Evolutionary conservation across 2,113 vertebrate genomes (phyloP), one percentile per base, ranked within the genome.

Genomic region (Argyrosomus japonicus): DNA sequence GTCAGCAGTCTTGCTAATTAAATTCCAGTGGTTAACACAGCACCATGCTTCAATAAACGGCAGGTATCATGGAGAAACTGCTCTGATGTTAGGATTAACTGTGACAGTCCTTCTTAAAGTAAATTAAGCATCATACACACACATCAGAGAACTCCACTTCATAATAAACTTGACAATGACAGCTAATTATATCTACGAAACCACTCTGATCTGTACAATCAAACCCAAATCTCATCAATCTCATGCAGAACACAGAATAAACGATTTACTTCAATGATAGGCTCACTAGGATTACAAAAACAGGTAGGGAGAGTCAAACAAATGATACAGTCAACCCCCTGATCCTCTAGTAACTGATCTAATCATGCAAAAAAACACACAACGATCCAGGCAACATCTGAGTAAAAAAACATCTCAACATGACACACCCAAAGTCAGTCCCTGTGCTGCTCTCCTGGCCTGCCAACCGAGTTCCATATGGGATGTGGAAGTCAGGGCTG

Each of bases 371-470:
- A 71, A 71, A 77, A 32, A 40, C 36, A 45, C 43, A 72, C 23
- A 77, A 54, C 84, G 83, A 65, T 80, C 77, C 75, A 82, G 36
- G 36, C 54, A 84, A 50, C 73, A 84, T 78, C 25, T 13, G 36
- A 17, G 51, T 65, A 43, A 75, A 77, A 40, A 81, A 76, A 40
- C 45, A 80, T 68, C 18, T 77, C 11, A 85, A 14, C 10, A 18
- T 56, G 77, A 92, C 90, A 91, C 86, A 91, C 91, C 89, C 84
- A 85, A 68, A 79, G 43, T 61, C 43, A 65, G 82, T 82, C 58
- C 82, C 80, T 74, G 84, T n/a, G 86, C 50, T 77, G 78, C 65
- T 80, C 64, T 88, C 71, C 83, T 76, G 68, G 70, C 58, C 27
- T 11, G 36, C 47, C 58, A 61, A 60, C 47, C 17, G 11, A 50